Conservation (phyloP, 2,797 vertebrate genomes). For the Amazona finschi region DNA sequence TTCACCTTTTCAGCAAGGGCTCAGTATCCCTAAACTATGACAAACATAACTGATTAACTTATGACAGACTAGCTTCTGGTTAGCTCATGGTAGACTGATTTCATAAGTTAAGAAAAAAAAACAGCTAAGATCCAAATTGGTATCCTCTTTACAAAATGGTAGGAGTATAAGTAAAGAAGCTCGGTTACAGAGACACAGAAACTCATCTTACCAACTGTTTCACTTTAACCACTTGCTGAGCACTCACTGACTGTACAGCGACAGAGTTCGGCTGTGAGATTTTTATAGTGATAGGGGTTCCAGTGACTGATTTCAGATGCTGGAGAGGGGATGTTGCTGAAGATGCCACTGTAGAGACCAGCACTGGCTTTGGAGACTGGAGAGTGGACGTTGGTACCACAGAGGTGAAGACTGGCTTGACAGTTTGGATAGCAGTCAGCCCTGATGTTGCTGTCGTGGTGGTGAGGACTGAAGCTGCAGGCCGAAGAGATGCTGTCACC, state of each 20-base stretch:
- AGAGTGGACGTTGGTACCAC: neutral
- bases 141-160: neutral
- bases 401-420: slow-evolving; percentile 16
- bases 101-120: neutral
- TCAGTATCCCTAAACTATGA: neutral
- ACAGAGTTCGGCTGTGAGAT: slow-evolving; percentile 36
- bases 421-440: neutral
- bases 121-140: neutral
- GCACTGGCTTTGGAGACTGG: slow-evolving; percentile 45
- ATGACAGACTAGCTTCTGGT: neutral
- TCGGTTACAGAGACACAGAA: neutral
- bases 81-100: neutral
- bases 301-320: slow-evolving; percentile 32
- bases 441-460: fast-evolving
- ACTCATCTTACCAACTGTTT: slow-evolving; percentile 79
- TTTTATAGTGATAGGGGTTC: slow-evolving; percentile 60
- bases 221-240: slow-evolving; percentile 68
- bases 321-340: slow-evolving; percentile 40
- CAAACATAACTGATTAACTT: neutral
- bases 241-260: slow-evolving; percentile 7
- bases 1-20: neutral
- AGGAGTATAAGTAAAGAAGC: neutral
- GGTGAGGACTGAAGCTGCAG: neutral
- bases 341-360: slow-evolving; percentile 3
- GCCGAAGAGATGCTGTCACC: slow-evolving; percentile 4